Base-by-base conservation (phyloP, 2,797 vertebrate genomes). In the Cygnus olor region DNA sequence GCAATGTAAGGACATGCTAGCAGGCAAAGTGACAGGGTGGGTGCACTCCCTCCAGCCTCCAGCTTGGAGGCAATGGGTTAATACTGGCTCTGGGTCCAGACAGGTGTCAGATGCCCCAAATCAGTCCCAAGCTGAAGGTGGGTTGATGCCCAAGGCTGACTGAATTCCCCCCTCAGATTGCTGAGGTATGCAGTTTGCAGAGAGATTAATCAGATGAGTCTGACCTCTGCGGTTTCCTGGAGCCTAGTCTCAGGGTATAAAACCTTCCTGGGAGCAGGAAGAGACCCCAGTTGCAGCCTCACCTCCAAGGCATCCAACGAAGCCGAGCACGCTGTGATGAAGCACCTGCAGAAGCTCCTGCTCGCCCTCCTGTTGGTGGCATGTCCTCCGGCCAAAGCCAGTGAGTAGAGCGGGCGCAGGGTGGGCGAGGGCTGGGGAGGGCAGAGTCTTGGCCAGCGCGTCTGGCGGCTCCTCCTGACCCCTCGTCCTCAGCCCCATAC, bases 161-260 rank as follows among this genome's bases (percentile, higher is more conserved):
- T 94, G 85, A 93, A 93, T 88, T 96, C 77, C 85, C 94, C 94
- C 47, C 82, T 76, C 36, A 14, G 36, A 30, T 30, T 1, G 94
- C 95, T 96, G 96, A 96, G 80, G 27, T 27, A 2, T 4, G 94
- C 91, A 85, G 8, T 71, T 94, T 85, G 60, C 64, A 77, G 53
- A 40, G 27, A 92, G 83, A 68, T 88, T 81, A 68, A 91, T 80
- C 88, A 94, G 93, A 93, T 94, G 64, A 86, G 34, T 70, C 73
- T 66, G 77, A 42, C 44, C 71, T 34, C 70, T 82, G 95, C 20
- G 96, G 95, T 96, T 97, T 97, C 95, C 96, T 96, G 95, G 93
- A 93, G 95, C 69, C 94, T 93, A 12, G 6, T 81, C n/a, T 93
- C 49, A 27, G 85, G 77, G 89, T 97, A 97, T 97, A 97, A 95